A percentile compares a stretch with the other conserved stretches of the same genome.
These are phyloP conservation scores for Lycia hirtaria DNA, from an alignment of 2,888 invertebrate genomes.

Conservation along the genomic window DNA sequence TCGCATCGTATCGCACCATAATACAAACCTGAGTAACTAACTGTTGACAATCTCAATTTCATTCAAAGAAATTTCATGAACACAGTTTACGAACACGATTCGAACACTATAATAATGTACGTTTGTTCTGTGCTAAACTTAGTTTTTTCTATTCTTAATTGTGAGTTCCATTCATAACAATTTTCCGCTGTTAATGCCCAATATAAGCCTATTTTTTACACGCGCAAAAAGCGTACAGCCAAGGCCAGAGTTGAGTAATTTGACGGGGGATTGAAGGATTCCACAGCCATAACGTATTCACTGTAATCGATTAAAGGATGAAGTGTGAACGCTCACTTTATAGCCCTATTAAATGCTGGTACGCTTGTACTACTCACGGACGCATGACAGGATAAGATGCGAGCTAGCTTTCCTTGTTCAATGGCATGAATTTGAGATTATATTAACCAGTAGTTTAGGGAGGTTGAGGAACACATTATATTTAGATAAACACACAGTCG, in stretches of 20 bases:
- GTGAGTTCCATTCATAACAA: conserved; percentile 35
- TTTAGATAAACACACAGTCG: too few relatives aligned
- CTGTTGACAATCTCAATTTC: conserved; percentile 3
- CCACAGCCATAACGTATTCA: conserved; percentile 30
- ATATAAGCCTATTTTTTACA: conserved; percentile 32
- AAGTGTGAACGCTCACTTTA: conserved; percentile 36
- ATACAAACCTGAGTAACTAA: background rate
- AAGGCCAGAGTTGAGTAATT: conserved; percentile 28
- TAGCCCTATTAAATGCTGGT: conserved; percentile 24
- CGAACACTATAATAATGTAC: conserved; percentile 5
- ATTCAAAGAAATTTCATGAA: conserved; percentile 3
- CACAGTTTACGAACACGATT: background rate
- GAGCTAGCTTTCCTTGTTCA: background rate
- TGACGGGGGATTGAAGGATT: conserved; percentile 29
- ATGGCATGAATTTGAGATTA: too few relatives aligned
- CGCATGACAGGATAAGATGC: background rate
- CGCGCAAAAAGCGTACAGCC: conserved; percentile 33
- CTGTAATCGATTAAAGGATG: conserved; percentile 38
- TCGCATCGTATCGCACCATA: too few relatives aligned
- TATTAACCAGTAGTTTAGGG: too few relatives aligned
- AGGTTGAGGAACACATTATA: too few relatives aligned
- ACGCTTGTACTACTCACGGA: conserved; percentile 11
- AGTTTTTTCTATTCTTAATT: conserved; percentile 15
- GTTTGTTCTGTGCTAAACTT: conserved; percentile 8
- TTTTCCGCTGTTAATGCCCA: conserved; percentile 31